phyloP scores from a whole-genome alignment of 2,113 vertebrate species.

The Sapayoa aenigma region DNA sequence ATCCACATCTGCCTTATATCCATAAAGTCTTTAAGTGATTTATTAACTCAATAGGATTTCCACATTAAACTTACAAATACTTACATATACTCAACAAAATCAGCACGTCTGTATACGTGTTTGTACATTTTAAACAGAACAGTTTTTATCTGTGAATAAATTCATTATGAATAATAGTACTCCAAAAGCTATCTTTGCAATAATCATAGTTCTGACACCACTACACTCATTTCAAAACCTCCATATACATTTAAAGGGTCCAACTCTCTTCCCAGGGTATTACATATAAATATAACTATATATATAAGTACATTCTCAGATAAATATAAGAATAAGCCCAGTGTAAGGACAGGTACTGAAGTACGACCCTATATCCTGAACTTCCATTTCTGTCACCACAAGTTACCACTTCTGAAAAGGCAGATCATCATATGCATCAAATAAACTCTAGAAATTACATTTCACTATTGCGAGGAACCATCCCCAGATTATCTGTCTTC shows the following conservation, averaged over 20 bases:
- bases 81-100: not conserved
- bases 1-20: not conserved
- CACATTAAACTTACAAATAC: not conserved
- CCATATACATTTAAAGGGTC: not conserved
- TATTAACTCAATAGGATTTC: not conserved
- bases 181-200: not conserved
- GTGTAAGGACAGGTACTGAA: not conserved
- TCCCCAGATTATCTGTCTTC: not conserved
- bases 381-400: not conserved
- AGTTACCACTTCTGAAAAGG: not conserved
- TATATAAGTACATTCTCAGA: not conserved
- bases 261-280: not conserved
- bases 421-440: not conserved
- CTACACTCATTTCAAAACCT: not conserved
- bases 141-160: not conserved
- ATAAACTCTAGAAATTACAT: not conserved
- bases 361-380: not conserved
- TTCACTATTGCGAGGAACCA: not conserved
- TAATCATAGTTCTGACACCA: not conserved
- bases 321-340: not conserved
- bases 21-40: not conserved
- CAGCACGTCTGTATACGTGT: not conserved
- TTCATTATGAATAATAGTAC: not conserved
- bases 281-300: not conserved
- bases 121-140: not conserved